Base-by-base conservation (phyloP, 2,888 invertebrate genomes). In the Prenolepis imparis region DNA sequence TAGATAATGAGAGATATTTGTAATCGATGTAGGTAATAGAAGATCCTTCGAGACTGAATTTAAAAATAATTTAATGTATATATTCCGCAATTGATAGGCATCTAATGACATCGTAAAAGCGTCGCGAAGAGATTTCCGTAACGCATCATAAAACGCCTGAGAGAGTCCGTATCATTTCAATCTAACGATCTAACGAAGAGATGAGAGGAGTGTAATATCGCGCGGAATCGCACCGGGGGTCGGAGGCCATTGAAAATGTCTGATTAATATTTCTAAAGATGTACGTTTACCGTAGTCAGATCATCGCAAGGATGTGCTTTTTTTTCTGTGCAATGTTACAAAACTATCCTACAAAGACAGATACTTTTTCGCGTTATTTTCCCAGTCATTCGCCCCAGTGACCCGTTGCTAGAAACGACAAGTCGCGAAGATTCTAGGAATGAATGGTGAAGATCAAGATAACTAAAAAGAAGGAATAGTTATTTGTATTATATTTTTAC, bases 211-310 rank as follows among this genome's bases (percentile, higher is more conserved):
- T 39, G 66, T 48, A n/a, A 18, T 11, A 52, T 52, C 48, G n/a
- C 52, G 36, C 32, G 36, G 57, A 44, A 24, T 80, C 44, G 44
- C 66, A 32, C 18, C n/a, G 15, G 44, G 21, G 78, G 59, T 70
- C 59, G 59, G 32, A 68, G 78, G 68, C 44, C 68, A 59, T 59
- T 44, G 68, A 32, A 68, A 78, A 70, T 70, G 59, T 18, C 24
- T 80, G 78, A 80, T 80, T 80, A 70, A 80, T 61, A 80, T 80
- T 80, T 36, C 59, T 68, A 68, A 59, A 32, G 57, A 78, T n/a
- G 39, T 28, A 36, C 5, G n/a, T 44, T 68, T 59, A 24, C 12
- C 11, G 24, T 18, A 24, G 55, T 32, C 55, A 44, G 44, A 68
- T 68, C 78, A 55, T 68, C 11, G 21, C 32, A 44, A 78, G 44